Evolutionary conservation across 2,888 invertebrate species (phyloP), one percentile per base, ranked within the genome.

Genomic region (Eilema depressum): DNA sequence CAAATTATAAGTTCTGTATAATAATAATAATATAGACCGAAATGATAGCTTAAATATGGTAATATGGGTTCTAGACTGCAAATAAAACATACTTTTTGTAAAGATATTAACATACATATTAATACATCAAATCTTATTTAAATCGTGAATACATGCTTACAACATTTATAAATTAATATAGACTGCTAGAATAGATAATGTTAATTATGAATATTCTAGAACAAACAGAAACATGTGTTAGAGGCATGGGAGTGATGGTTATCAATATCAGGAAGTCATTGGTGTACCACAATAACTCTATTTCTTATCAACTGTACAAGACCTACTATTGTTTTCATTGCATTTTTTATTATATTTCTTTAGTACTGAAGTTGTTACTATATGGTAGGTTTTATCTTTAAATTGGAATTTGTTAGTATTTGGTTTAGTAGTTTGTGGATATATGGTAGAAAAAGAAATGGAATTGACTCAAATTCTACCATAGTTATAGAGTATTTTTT

Each of bases 261-360:
- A 68, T 75, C 75, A 53, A 74, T 79, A 83, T 80, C 80, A 73
- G 47, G 47, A 8, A 75, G 68, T 74, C 76, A 78, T 83, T 83
- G 79, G 71, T 70, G 66, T 68, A 79, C 81, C 67, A 60, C 73
- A 79, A 85, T 84, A 83, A 77, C 69, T 71, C 17, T 63, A 70
- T 80, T 82, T 71, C 75, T 80, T 85, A 86, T 85, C 86, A 78
- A 57, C 60, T 74, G 66, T 73, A 69, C 41, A 30, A 66, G 47
- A 57, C 71, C 72, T 7, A 76, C 66, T 47, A 64, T 47, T 12
- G 67, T 69, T 67, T 63, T 78, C 70, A 17, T 69, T 47, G 28
- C 37, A 62, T 14, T 65, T 28, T 68, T 56, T 17, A 12, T 56
- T 25, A n/a, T 37, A 25, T 33, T 30, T 25, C 25, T 63, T 17